Base-by-base conservation (phyloP, 2,797 vertebrate genomes). In the Capromys pilorides region DNA sequence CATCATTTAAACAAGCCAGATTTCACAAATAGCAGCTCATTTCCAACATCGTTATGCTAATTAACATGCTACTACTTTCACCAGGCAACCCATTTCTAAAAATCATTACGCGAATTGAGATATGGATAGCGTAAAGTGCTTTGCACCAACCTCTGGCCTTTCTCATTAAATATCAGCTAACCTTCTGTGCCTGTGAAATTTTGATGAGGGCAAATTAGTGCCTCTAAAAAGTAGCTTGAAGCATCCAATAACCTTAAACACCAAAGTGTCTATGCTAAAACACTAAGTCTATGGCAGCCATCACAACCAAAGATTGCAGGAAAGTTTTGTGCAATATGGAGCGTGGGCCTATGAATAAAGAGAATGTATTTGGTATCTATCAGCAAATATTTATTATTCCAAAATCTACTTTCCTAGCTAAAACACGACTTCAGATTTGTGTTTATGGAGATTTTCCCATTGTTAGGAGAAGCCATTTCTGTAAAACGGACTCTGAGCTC, bases 31-130 rank as follows among this genome's bases (percentile, higher is more conserved):
- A 69, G 49, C 69, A 86, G 28, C 18, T 96, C 45, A 82, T 92
- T 94, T 71, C 62, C 51, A 54, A 39, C 28, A 62, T 85, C 87
- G 75, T 94, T 88, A 49, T 80, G 79, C 61, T 93, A 95, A 95
- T 89, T 85, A 86, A 24, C 66, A 85, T 64, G 77, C 57, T 31
- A 10, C 41, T 45, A 21, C 82, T 93, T 90, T 57, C 66, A 93
- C 85, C 33, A 86, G 67, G 62, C 41, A 90, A 16, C 57, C 84
- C 57, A 88, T 96, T 96, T 91, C 90, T 80, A 77, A 85, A 19
- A 61, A 61, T 92, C 78, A 94, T 96, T 90, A 88, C 88, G 94
- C 86, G 95, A 92, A 97, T 77, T 79, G 92, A 91, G 67, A 88
- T 86, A 90, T 28, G 22, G 59, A 90, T 62, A 75, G 71, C 90